phyloP scores from a whole-genome alignment of 2,797 vertebrate species.

The Tragelaphus oryx region DNA sequence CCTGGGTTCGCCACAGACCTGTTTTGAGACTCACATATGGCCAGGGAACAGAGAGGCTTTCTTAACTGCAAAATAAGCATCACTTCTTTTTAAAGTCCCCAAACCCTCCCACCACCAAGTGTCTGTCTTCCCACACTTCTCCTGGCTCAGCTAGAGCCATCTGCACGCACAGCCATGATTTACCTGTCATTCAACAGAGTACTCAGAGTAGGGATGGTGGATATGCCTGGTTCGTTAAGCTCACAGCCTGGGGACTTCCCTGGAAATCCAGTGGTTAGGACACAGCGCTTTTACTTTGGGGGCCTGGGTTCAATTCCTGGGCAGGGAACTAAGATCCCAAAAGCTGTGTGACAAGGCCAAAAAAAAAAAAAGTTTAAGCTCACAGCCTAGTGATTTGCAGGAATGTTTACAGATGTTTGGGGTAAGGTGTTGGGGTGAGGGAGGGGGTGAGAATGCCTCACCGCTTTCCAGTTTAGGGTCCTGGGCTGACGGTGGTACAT shows the following conservation, averaged over 20 bases:
- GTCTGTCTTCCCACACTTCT: background rate
- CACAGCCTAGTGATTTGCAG: background rate
- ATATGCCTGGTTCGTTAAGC: background rate
- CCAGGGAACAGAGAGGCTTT: background rate
- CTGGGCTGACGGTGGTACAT: background rate
- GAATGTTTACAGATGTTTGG: background rate
- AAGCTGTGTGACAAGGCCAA: background rate
- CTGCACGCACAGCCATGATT: background rate
- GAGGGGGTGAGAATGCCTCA: background rate
- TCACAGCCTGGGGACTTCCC: background rate
- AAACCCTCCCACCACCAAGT: rapidly evolving
- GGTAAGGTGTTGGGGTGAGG: background rate
- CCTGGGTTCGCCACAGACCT: background rate
- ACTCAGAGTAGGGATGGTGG: background rate
- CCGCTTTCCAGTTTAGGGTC: background rate
- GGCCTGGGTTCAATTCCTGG: background rate
- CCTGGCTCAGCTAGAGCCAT: background rate
- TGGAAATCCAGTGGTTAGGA: background rate
- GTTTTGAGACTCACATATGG: background rate
- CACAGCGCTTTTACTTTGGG: background rate
- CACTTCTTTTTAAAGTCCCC: background rate
- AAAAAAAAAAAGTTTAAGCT: background rate
- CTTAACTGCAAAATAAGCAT: background rate
- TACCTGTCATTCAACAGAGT: background rate
- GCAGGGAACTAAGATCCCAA: background rate